Evolutionary conservation across 2,888 invertebrate species (phyloP).

Genomic region (Drosophila diplacantha): DNA sequence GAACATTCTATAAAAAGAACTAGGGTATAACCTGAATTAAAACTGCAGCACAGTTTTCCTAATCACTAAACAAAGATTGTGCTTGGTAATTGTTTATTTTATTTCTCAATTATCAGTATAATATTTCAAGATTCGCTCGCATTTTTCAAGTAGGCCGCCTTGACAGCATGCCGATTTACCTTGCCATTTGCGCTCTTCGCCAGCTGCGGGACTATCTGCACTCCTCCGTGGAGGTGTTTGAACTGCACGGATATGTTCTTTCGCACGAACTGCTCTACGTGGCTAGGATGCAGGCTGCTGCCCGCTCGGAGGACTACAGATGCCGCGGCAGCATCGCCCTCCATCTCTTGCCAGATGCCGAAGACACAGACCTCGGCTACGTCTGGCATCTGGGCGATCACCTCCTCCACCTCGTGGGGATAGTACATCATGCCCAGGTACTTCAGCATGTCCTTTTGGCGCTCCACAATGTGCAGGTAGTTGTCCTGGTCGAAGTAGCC

Average conservation of each 20-base stretch:
- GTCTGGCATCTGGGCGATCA: constrained; percentile 68
- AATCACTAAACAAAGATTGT: neutral
- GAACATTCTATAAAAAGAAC: neutral
- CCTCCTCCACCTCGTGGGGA: constrained; percentile 74
- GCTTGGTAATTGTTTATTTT: constrained; percentile 1
- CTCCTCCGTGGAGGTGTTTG: constrained; percentile 69
- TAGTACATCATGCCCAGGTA: constrained; percentile 73
- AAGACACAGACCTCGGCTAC: constrained; percentile 73
- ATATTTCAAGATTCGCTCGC: neutral
- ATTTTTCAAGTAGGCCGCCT: constrained; percentile 40
- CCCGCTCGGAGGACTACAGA: constrained; percentile 60
- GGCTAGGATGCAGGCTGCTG: constrained; percentile 47
- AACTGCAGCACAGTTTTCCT: neutral
- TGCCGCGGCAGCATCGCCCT: constrained; percentile 75
- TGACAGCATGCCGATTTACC: constrained; percentile 56
- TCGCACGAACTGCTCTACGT: constrained; percentile 46
- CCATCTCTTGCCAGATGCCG: constrained; percentile 70
- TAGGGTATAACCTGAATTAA: neutral
- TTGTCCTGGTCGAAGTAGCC: constrained; percentile 75
- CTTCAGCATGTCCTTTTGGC: constrained; percentile 73
- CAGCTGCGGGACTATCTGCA: constrained; percentile 59
- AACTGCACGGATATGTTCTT: constrained; percentile 42
- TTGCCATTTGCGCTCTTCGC: constrained; percentile 70
- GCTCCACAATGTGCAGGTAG: constrained; percentile 69
- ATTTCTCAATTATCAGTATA: neutral